Base-by-base conservation (phyloP, 1,140 invertebrate species). In the Parasteatoda tepidariorum region DNA sequence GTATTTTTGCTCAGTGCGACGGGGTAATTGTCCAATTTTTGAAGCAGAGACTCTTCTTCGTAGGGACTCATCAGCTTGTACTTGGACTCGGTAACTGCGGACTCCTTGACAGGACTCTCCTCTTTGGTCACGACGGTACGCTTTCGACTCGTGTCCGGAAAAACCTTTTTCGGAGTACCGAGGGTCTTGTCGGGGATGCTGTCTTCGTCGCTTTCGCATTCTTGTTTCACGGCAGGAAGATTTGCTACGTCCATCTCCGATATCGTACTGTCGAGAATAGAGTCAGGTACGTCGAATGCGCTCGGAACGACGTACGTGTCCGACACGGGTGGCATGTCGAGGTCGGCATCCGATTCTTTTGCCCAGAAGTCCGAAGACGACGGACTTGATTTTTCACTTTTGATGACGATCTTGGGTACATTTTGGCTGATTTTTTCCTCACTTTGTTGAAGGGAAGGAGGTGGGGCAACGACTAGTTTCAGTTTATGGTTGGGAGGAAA, bases 131-230 rank as follows among this genome's bases (percentile, higher is more conserved):
- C 70, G 22, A 59, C 81, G 55, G 54, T 83, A 9, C 70, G 34
- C 24, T 83, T 83, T 11, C 81, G 81, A 67, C 81, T 67, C 22
- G 71, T 74, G 24, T 83, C 81, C 22, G 70, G 59, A 70, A 70
- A 62, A 33, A 54, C 26, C 22, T 82, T 82, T 18, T 70, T 71
- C 0, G 38, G 34, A 7, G 54, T 55, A 26, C 55, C 61, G 7
- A 71, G 13, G 3, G 78, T 61, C 48, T 70, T 70, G 3, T 48
- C 24, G 31, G 33, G 61, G 24, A 68, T 59, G 11, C 66, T 82
- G 31, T 83, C 81, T 55, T 83, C 81, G 62, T 54, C 73, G 66
- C 70, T 75, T n/a, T 74, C 70, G 38, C 57, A 74, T 31, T 62
- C 55, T 31, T 70, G 54, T 26, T 71, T 82, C 3, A 48, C 7